Base-by-base conservation (phyloP, 2,113 vertebrate genomes). In the Serinus canaria region DNA sequence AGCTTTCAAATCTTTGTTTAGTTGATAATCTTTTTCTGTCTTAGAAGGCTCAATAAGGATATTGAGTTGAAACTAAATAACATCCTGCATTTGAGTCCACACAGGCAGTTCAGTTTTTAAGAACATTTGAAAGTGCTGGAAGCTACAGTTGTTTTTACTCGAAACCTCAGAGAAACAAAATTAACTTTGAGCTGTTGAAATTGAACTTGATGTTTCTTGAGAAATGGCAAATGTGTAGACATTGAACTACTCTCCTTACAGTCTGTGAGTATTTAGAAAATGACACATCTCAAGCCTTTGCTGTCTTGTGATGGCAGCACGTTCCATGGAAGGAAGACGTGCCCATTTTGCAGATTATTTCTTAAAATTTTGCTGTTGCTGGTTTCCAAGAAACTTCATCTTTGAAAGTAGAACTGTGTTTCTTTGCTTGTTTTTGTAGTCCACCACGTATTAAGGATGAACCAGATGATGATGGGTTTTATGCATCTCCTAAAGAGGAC, bases 381-480 rank as follows among this genome's bases (percentile, higher is more conserved):
- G 35, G 11, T 77, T 91, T 92, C 50, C 25, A 46, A 50, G n/a
- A 47, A 63, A 22, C 11, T 37, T 70, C 11, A 11, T 63, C 18
- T 81, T 66, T 86, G 44, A 87, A 68, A 59, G 76, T 41, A 60
- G 49, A 75, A 53, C 41, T 22, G 13, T 6, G 25, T 67, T 90
- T 56, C 25, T 76, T 58, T 91, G 39, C 27, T 95, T 95, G 52
- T 78, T 81, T 79, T 47, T 75, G 35, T 94, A 99, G 99, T 95
- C 98, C 99, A 11, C 98, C 96, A 30, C 97, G 97, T 83, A 98
- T 99, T 96, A 99, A 99, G 97, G 98, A 98, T 50, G 99, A 99
- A 91, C 98, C 98, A 50, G 99, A 99, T 83, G 98, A 98, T 96
- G 98, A 99, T 59, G 98, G 98, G 43, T 99, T 98, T 97, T 98